phyloP scores from a whole-genome alignment of 2,113 vertebrate genomes.

The Carassius auratus region DNA sequence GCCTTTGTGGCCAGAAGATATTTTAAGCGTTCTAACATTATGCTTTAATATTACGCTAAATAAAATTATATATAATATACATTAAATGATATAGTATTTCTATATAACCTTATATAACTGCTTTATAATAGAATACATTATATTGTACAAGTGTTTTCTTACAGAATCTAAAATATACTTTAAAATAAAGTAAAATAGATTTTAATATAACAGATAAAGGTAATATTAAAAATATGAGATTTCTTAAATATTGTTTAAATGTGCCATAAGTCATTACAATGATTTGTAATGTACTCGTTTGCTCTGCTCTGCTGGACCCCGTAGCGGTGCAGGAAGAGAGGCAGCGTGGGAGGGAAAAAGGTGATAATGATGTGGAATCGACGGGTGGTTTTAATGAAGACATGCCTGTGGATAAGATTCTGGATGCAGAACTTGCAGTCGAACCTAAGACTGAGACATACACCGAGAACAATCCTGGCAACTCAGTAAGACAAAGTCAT shows the following conservation, averaged over 20 bases:
- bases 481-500: slow-evolving; percentile 77
- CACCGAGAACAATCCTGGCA: slow-evolving; percentile 79
- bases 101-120: neutral
- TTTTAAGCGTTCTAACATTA: neutral
- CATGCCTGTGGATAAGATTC: slow-evolving; percentile 95
- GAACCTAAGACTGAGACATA: slow-evolving; percentile 91
- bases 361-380: slow-evolving; percentile 85
- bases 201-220: neutral
- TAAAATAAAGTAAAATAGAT: neutral
- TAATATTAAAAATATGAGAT: neutral
- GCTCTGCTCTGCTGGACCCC: neutral
- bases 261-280: neutral
- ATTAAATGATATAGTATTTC: neutral
- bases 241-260: neutral
- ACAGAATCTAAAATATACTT: neutral
- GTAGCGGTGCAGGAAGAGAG: slow-evolving; percentile 94
- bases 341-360: slow-evolving; percentile 89
- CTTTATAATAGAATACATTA: neutral
- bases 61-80: neutral
- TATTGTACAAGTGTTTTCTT: neutral
- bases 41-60: neutral
- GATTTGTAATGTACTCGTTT: neutral
- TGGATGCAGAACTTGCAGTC: slow-evolving; percentile 92
- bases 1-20: neutral
- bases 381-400: slow-evolving; percentile 83